Conservation (phyloP, 2,888 invertebrate genomes). For the Eupithecia subumbrata region DNA sequence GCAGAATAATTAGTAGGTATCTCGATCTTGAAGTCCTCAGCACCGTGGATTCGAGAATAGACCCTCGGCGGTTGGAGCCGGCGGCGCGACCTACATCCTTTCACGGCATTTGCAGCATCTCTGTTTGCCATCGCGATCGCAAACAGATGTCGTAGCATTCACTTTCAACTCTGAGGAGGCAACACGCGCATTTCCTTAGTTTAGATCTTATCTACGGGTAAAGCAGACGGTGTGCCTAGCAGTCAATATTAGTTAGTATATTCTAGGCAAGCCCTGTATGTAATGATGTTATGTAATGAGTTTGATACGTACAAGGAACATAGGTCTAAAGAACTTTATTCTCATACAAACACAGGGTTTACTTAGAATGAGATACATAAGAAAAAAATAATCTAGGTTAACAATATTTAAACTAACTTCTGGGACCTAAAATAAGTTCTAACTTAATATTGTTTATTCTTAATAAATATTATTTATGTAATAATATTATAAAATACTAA, state of each 20-base stretch:
- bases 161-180: conserved; percentile 21
- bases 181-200: background rate
- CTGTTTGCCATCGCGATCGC: conserved; percentile 79
- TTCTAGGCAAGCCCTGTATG: background rate
- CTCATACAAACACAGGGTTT: too few species aligned
- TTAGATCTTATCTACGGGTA: conserved; percentile 9
- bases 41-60: background rate
- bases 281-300: background rate
- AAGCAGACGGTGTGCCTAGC: background rate
- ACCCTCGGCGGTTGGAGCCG: background rate
- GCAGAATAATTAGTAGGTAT: too few species aligned
- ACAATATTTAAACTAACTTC: too few species aligned
- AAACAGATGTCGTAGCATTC: conserved; percentile 49
- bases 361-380: too few species aligned
- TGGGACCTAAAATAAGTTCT: too few species aligned
- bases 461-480: too few species aligned
- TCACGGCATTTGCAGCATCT: conserved; percentile 76
- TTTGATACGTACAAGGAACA: background rate
- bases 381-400: too few species aligned
- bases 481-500: too few species aligned
- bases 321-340: too few species aligned
- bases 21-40: background rate
- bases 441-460: too few species aligned
- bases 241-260: background rate
- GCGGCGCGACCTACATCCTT: conserved; percentile 76